phyloP scores from a whole-genome alignment of 2,797 vertebrate species.

The Hoplostethus mediterraneus region DNA sequence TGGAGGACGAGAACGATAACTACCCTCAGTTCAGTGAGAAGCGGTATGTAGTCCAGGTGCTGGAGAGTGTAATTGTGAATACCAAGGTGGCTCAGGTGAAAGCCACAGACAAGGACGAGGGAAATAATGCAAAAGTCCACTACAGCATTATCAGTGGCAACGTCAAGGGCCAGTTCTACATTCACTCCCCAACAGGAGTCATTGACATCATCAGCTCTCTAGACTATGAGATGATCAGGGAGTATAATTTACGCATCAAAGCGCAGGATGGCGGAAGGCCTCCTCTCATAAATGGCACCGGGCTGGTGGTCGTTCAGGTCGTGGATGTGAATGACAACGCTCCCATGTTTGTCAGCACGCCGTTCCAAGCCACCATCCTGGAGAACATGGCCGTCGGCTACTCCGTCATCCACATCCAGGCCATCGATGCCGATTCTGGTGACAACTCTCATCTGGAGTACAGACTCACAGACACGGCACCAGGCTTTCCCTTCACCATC shows the following conservation, averaged over 20 bases:
- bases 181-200: slow-evolving; percentile 88
- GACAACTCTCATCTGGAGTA: slow-evolving; percentile 89
- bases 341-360: slow-evolving; percentile 92
- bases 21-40: slow-evolving; percentile 91
- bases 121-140: slow-evolving; percentile 89
- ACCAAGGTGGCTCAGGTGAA: slow-evolving; percentile 87
- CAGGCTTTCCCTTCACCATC: slow-evolving; percentile 88
- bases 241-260: slow-evolving; percentile 89
- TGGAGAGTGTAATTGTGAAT: slow-evolving; percentile 84
- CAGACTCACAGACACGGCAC: slow-evolving; percentile 81
- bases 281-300: slow-evolving; percentile 89
- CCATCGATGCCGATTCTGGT: slow-evolving; percentile 89
- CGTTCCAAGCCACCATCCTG: slow-evolving; percentile 89
- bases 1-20: slow-evolving; percentile 93
- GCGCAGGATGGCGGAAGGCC: slow-evolving; percentile 91
- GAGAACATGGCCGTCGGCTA: slow-evolving; percentile 89
- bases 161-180: slow-evolving; percentile 90
- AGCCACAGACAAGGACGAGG: slow-evolving; percentile 88
- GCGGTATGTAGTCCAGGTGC: slow-evolving; percentile 88
- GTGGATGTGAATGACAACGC: slow-evolving; percentile 91
- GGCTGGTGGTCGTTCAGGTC: slow-evolving; percentile 89
- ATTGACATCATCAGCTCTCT: slow-evolving; percentile 89
- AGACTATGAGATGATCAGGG: slow-evolving; percentile 89
- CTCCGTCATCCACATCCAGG: slow-evolving; percentile 90
- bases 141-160: slow-evolving; percentile 93